These are phyloP conservation scores for Cerceris rybyensis DNA, from an alignment of 2,888 invertebrate genomes.

Conservation along the genomic window DNA sequence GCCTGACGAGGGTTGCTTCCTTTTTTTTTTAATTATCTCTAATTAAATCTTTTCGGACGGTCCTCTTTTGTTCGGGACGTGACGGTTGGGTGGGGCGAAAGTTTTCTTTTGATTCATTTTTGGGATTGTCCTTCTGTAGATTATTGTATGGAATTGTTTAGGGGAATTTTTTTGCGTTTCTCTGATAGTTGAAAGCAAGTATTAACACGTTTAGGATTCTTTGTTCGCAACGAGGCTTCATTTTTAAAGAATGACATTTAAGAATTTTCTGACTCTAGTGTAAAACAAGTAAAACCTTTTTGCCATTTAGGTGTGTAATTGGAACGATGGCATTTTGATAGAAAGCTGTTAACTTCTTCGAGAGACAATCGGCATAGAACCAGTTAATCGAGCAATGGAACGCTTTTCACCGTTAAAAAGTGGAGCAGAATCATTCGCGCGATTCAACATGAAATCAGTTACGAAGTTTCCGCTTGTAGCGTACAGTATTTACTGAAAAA, in stretches of 20 bases:
- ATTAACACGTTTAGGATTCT: not conserved
- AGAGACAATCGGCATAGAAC: not conserved
- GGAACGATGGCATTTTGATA: too few species aligned
- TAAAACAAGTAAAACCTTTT: too few species aligned
- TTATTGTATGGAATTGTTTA: not conserved
- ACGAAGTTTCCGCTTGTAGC: not conserved
- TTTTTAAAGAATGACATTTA: too few species aligned
- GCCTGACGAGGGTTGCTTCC: constrained; percentile 51
- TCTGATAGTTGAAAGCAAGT: not conserved
- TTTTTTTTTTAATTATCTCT: constrained; percentile 67
- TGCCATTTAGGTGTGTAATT: too few species aligned
- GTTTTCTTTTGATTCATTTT: constrained; percentile 10
- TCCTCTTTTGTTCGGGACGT: not conserved
- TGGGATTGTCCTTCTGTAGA: not conserved
- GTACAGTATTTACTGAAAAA: constrained; percentile 53
- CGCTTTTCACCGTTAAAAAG: not conserved
- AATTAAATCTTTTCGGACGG: constrained; percentile 57
- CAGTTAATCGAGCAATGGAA: not conserved
- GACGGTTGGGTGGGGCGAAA: not conserved
- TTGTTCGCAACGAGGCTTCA: not conserved
- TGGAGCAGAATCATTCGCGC: not conserved
- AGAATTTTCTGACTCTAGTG: too few species aligned
- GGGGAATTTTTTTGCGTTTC: not conserved
- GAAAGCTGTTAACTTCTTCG: too few species aligned
- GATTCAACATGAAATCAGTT: not conserved